A percentile compares a stretch with the other conserved stretches of the same genome.
These are phyloP conservation scores for Corynorhinus townsendii DNA, from an alignment of 2,113 vertebrate species.

Conservation along the genomic window DNA sequence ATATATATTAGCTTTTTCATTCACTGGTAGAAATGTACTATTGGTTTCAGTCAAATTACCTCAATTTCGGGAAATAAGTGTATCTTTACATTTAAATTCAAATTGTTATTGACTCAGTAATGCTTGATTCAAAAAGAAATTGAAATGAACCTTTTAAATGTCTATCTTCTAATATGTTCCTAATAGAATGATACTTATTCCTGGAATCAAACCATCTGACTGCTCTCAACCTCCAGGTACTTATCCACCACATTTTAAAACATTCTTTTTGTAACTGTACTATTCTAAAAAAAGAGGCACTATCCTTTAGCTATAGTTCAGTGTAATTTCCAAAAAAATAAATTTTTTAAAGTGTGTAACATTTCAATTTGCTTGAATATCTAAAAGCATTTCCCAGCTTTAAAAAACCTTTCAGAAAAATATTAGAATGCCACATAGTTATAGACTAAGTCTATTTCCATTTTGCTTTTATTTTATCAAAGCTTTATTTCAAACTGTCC, in stretches of 20 bases:
- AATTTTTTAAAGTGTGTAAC: neutral
- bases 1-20: neutral
- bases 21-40: neutral
- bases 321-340: neutral
- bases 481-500: neutral
- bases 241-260: neutral
- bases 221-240: neutral
- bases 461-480: neutral
- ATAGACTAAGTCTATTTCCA: neutral
- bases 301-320: neutral
- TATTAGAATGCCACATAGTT: neutral
- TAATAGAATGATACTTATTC: conserved; percentile 1
- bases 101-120: neutral
- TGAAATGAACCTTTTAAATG: conserved; percentile 18
- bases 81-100: conserved; percentile 43
- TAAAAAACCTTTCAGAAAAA: neutral
- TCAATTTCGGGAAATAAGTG: conserved; percentile 27
- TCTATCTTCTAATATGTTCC: neutral
- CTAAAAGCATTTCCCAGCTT: conserved; percentile 2
- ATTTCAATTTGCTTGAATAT: neutral
- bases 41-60: neutral
- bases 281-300: neutral
- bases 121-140: neutral
- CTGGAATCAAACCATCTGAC: neutral
- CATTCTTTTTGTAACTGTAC: neutral